Base-by-base conservation (phyloP, 2,113 vertebrate genomes). In the Redunca redunca region DNA sequence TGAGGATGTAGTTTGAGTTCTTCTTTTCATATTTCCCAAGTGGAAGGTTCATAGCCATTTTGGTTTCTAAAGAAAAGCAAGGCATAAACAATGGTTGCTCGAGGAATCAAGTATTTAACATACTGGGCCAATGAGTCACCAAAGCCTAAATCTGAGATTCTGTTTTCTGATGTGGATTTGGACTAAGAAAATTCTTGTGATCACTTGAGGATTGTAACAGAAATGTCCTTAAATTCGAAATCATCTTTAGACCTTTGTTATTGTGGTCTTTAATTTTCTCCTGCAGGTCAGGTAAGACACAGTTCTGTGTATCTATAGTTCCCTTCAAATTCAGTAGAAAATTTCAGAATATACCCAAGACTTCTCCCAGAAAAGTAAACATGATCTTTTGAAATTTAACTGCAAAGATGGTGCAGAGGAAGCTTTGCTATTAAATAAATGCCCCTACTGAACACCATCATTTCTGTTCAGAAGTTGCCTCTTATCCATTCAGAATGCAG, bases 401-500 rank as follows among this genome's bases (percentile, higher is more conserved):
- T 6, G 33, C 8, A 9, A 36, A 88, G 43, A 26, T 0, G 40
- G 52, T 16, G 19, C 25, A 43, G 21, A 23, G 19, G n/a, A 43
- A 88, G 90, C 82, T 4, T 14, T 0, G 40, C 6, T 33, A 25
- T 2, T 1, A n/a, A 71, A 7, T 1, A 30, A 57, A 6, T n/a
- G 21, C 9, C 10, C 17, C 33, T 19, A 1, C 30, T 30, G 10
- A 19, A 81, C 43, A 30, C 19, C 0, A 9, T 28, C 2, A 1
- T 28, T 60, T 33, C 74, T 82, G 23, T 55, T 84, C 7, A 83
- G 53, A 58, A 19, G 52, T 88, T 97, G 96, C 95, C 99, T 99
- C 98, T 90, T 99, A 99, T 99, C 99, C 99, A 99, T 99, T 99
- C 99, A 98, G 99, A 99, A 99, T 99, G 99, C 99, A 99, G 99